Conservation (phyloP, 1,140 invertebrate genomes). For the Drosophila auraria region DNA sequence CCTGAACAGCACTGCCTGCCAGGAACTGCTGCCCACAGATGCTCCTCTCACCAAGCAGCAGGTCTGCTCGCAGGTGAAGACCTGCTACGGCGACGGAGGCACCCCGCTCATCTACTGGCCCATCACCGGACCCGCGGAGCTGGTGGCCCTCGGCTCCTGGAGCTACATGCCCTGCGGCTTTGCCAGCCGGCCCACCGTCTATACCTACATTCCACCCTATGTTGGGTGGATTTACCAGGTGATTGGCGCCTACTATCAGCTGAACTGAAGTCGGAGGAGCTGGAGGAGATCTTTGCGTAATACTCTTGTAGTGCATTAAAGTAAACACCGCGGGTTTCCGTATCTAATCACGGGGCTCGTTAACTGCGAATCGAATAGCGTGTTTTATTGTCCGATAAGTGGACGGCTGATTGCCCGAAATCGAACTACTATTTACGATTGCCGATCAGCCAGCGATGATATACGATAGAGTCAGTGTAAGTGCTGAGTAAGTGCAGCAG, state of each 20-base stretch:
- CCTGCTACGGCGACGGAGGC: conserved; percentile 90
- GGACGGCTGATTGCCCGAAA: conserved; percentile 41
- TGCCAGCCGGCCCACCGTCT: conserved; percentile 89
- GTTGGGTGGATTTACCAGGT: conserved; percentile 88
- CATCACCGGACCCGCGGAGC: conserved; percentile 58
- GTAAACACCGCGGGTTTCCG: conserved; percentile 16
- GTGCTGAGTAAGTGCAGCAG: conserved; percentile 24
- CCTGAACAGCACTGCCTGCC: conserved; percentile 51
- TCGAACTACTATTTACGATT: conserved; percentile 44
- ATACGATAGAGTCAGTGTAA: conserved; percentile 21
- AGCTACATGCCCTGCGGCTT: conserved; percentile 90
- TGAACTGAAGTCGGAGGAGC: conserved; percentile 36
- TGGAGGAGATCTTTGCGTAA: conserved; percentile 58
- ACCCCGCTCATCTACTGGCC: conserved; percentile 87
- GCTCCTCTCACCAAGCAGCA: conserved; percentile 82
- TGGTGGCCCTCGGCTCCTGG: conserved; percentile 91
- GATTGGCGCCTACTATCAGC: conserved; percentile 73
- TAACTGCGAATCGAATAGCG: conserved; percentile 33
- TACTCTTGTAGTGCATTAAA: conserved; percentile 46
- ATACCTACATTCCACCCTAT: conserved; percentile 88
- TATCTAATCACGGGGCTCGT: conserved; percentile 46
- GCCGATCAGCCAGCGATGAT: conserved; percentile 29
- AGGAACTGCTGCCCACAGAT: conserved; percentile 56
- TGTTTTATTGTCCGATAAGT: conserved; percentile 54
- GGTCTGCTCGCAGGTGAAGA: conserved; percentile 87